Base-by-base conservation (phyloP, 2,797 vertebrate genomes). In the Hoplostethus mediterraneus region DNA sequence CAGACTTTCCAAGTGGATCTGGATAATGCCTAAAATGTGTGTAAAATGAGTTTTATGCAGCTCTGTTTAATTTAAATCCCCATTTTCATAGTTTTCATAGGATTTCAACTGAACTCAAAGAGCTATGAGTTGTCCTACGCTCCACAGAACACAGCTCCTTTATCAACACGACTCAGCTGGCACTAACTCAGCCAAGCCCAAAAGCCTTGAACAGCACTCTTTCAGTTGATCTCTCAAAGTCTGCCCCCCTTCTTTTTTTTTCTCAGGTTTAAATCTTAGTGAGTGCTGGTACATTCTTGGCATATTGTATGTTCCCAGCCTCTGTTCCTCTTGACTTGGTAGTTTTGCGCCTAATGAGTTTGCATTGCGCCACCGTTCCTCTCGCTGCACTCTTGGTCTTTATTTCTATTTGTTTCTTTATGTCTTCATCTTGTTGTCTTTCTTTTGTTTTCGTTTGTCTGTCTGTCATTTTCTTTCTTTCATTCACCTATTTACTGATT, bases 111-210 rank as follows among this genome's bases (percentile, higher is more conserved):
- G 55, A 38, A 11, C 53, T 78, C 17, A 7, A 25, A 71, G 40
- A 49, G 63, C 14, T 44, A 38, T 8, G 38, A 25, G 47, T 45
- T 25, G 25, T 65, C 44, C n/a, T 12, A 6, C 63, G 68, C 54
- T 2, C 62, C 25, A 30, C 4, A 48, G 52, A 77, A 81, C 76
- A 81, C 75, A 60, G 74, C 25, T 63, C 42, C 55, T 80, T 80
- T 85, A 69, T 78, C 63, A 59, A 52, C 6, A 0, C 30, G 49
- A 53, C 78, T 82, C 61, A 81, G 77, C 81, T 79, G 73, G 81
- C 40, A 12, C 62, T 2, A 61, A 45, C 53, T 62, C 42, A 12
- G 54, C 36, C 36, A 17, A 60, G 48, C 28, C 30, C 30, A 47
- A 44, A 38, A 36, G 63, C 79, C 80, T 74, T 57, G 77, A 80